Percentiles rank a stretch among this genome's conserved stretches.
These are phyloP conservation scores for Cylloceria caligata DNA, from an alignment of 2,888 invertebrate genomes.

Conservation along the genomic window DNA sequence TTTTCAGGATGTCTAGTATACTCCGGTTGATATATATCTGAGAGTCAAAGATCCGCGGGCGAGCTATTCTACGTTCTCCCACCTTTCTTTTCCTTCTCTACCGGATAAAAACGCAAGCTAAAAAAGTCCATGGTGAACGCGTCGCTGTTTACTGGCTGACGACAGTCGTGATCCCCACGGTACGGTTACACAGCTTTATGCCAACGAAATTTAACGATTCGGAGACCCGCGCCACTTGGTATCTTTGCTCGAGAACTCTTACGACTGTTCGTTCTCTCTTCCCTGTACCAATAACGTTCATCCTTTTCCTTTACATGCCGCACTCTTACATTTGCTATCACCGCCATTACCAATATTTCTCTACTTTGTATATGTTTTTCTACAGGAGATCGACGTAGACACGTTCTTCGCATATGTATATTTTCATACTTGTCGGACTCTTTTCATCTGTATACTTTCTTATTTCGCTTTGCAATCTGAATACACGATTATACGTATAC, in stretches of 20 bases:
- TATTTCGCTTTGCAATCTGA: background rate
- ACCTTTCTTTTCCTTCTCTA: slow-evolving; percentile 43
- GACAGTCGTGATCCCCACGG: too few relatives aligned
- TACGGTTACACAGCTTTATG: too few relatives aligned
- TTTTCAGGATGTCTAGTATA: too few relatives aligned
- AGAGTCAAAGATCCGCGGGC: background rate
- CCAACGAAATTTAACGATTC: slow-evolving; percentile 34
- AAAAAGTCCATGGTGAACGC: slow-evolving; percentile 77
- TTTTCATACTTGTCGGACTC: too few relatives aligned
- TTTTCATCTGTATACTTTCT: too few relatives aligned
- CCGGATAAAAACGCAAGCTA: slow-evolving; percentile 69
- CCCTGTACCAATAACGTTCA: too few relatives aligned
- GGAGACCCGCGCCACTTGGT: background rate
- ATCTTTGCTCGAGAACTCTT: background rate
- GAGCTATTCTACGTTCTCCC: background rate
- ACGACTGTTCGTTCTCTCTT: slow-evolving; percentile 1
- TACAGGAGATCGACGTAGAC: too few relatives aligned
- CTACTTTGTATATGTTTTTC: too few relatives aligned
- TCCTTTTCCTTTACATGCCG: background rate
- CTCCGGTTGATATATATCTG: too few relatives aligned
- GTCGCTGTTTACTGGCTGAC: slow-evolving; percentile 50
- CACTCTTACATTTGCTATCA: too few relatives aligned
- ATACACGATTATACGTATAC: background rate
- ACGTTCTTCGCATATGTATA: too few relatives aligned
- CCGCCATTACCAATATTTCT: too few relatives aligned